Base-by-base conservation (phyloP, 2,888 invertebrate species). In the Lithophane leautieri region DNA sequence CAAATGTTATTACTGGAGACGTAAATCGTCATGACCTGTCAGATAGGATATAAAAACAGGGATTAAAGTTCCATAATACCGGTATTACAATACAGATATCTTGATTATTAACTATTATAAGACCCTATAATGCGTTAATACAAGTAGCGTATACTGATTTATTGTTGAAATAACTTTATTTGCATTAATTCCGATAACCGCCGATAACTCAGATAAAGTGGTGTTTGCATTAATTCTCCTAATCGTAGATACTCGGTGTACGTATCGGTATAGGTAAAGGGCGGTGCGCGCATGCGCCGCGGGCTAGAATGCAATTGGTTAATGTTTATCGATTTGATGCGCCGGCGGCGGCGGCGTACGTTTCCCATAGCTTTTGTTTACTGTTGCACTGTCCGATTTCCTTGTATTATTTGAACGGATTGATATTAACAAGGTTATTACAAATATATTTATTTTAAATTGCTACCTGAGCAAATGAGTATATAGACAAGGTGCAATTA, bases 251-350 rank as follows among this genome's bases (percentile, higher is more conserved):
- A 76, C 70, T 65, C 25, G 28, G 63, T 75, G 60, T 81, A 79
- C 65, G 70, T 82, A 72, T 72, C 19, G 72, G 44, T 70, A 68
- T 82, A 79, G 69, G 67, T 84, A 84, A 83, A 88, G 85, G 88
- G 88, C 83, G 84, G 82, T 79, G 73, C 69, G 86, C 85, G 85
- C 85, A 76, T 83, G 88, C 82, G 87, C 88, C 84, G 72, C 77
- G 69, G 87, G 89, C 84, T 86, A 89, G 91, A 90, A 92, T 92
- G 92, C 91, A 91, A 92, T 94, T 92, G 93, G 91, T 90, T 90
- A 90, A 92, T 93, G 92, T 92, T 94, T 94, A 93, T 92, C 91
- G 93, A 94, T 94, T 94, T 93, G 93, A 93, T 93, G 94, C 92
- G 92, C 93, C 89, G 73, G 88, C 90, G 91, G 91, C 90, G 83